Base-by-base conservation (phyloP, 1,140 invertebrate species). In the Heliconius hermathena region DNA sequence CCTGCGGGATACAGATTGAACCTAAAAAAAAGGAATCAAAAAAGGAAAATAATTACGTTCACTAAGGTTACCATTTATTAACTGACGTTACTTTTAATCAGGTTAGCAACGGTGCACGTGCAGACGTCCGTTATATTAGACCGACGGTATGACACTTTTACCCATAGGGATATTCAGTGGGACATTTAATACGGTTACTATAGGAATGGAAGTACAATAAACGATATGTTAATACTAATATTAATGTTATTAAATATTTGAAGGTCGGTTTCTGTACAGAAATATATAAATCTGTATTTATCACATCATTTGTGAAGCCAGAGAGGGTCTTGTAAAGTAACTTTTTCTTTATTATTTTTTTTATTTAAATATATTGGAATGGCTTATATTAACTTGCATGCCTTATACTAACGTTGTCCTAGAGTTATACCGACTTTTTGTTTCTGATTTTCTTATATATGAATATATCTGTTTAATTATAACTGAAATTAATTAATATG, bases 91-190 rank as follows among this genome's bases (percentile, higher is more conserved):
- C 26, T 66, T 66, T 66, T 66, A 29, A 72, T n/a, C 36, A 38
- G 22, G 29, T 38, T 18, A n/a, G 3, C 49, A 54, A 80, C 71
- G 86, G 81, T 80, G 86, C 76, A 76, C 80, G 83, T 88, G 88
- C 90, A 86, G 81, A 82, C 89, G 91, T 93, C 91, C 91, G 91
- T 92, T 93, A 92, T 86, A 92, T 89, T 91, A 79, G 72, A 87
- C 87, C 88, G 85, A 89, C 74, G 79, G 70, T 77, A 75, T 90
- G 90, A 92, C 92, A 93, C 86, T 91, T 91, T 92, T 91, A 84
- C 89, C 90, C 88, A 90, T 89, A 77, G 88, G 88, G 88, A 82
- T 75, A 78, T 46, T 20, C 84, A 86, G 85, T 89, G 80, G 87
- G 85, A 9, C 85, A 74, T 22, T 74, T 87, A 90, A 88, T 83